Percentiles rank a stretch among this genome's conserved stretches.
Evolutionary conservation across 2,113 vertebrate species (phyloP).

Genomic region (Dolichotis patagonum): DNA sequence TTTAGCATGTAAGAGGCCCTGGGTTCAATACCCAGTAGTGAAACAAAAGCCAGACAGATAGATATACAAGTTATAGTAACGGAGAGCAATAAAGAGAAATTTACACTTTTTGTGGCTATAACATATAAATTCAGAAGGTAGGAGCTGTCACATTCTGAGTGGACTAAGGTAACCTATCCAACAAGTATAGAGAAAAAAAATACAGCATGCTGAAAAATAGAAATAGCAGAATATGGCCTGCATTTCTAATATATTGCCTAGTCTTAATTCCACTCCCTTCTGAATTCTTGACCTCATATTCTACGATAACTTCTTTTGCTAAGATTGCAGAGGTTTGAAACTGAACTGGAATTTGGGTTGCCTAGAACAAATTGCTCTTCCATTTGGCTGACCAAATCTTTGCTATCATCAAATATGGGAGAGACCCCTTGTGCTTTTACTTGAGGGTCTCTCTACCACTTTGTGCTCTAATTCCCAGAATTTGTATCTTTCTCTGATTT

Average conservation of each 20-base stretch:
- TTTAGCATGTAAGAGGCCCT: background rate
- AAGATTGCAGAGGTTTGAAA: background rate
- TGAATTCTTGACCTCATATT: background rate
- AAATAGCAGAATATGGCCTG: background rate
- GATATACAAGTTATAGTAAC: background rate
- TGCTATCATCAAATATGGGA: background rate
- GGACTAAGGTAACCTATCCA: background rate
- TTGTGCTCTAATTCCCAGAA: background rate
- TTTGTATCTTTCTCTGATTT: background rate
- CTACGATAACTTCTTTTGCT: background rate
- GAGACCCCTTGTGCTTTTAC: background rate
- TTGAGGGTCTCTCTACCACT: background rate
- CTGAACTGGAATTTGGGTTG: background rate
- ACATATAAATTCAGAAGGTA: background rate
- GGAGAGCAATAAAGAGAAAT: background rate
- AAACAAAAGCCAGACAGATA: background rate
- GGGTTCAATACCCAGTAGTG: background rate
- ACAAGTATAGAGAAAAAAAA: background rate
- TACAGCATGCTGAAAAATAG: background rate
- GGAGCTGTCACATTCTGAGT: background rate
- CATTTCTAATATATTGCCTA: background rate
- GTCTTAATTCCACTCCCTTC: background rate
- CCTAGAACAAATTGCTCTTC: background rate
- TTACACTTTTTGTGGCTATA: background rate
- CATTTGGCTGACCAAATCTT: background rate